phyloP scores from a whole-genome alignment of 2,113 vertebrate genomes.

The Larimichthys crocea region DNA sequence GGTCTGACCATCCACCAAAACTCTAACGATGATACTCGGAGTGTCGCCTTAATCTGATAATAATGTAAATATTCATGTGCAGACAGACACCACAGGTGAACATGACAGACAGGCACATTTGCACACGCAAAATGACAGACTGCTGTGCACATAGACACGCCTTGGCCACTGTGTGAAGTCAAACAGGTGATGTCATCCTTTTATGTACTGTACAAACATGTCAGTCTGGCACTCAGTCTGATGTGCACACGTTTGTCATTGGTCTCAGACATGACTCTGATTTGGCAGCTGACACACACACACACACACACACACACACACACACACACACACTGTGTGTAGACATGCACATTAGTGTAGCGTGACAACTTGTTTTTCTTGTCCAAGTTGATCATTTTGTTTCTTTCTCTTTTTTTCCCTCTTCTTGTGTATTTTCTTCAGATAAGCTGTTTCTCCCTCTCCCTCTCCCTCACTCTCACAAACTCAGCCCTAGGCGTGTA shows the following conservation, averaged over 20 bases:
- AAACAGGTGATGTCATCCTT: conserved; percentile 27
- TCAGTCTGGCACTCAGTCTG: background rate
- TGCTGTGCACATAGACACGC: background rate
- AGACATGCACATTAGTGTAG: background rate
- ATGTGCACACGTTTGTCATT: background rate
- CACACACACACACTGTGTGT: background rate
- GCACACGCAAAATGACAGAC: background rate
- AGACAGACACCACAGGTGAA: background rate
- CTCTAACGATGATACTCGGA: background rate
- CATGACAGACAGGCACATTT: background rate
- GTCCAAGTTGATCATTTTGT: background rate
- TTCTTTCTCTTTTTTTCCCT: background rate
- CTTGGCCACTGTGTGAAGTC: background rate
- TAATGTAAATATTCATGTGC: conserved; percentile 1
- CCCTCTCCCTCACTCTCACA: conserved; percentile 4
- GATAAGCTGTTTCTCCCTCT: background rate
- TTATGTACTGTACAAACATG: conserved; percentile 22
- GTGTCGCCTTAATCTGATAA: background rate
- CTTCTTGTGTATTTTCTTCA: background rate
- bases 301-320: background rate
- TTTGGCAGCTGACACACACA: background rate
- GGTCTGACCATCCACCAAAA: background rate
- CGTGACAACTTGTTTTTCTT: background rate
- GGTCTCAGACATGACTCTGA: conserved; percentile 4
- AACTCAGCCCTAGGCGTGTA: conserved; percentile 40